A percentile compares a stretch with the other conserved stretches of the same genome.
Conservation (phyloP, 2,797 vertebrate species). For the Sphenodon punctatus region DNA sequence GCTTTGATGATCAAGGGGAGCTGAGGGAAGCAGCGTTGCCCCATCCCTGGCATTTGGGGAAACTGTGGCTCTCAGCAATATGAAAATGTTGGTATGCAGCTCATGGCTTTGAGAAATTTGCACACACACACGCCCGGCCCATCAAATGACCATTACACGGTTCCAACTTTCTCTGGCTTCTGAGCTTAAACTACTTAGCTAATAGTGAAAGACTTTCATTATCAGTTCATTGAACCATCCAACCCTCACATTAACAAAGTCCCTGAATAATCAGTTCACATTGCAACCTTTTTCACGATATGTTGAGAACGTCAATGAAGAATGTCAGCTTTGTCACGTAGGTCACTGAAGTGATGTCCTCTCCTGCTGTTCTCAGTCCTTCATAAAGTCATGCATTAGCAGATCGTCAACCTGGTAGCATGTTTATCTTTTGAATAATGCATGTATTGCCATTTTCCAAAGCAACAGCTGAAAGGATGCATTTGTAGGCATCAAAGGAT, state of each 20-base stretch:
- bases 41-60: no score
- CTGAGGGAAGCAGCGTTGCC: no score
- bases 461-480: conserved; percentile 21
- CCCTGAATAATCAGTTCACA: neutral
- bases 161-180: neutral
- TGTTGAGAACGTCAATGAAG: neutral
- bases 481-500: neutral
- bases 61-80: no score
- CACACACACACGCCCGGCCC: no score
- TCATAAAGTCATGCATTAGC: neutral
- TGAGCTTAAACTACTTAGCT: neutral
- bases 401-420: conserved; percentile 21
- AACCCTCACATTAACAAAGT: neutral
- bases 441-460: conserved; percentile 1
- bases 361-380: neutral
- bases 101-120: no score
- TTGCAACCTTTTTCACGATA: neutral
- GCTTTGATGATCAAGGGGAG: no score
- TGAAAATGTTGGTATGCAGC: no score
- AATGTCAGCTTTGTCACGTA: neutral
- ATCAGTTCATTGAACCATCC: neutral
- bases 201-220: neutral
- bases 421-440: conserved; percentile 1
- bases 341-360: neutral
- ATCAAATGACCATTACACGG: neutral